Evolutionary conservation across 2,113 vertebrate genomes (phyloP), one percentile per base, ranked within the genome.

Genomic region (Xenopus tropicalis): DNA sequence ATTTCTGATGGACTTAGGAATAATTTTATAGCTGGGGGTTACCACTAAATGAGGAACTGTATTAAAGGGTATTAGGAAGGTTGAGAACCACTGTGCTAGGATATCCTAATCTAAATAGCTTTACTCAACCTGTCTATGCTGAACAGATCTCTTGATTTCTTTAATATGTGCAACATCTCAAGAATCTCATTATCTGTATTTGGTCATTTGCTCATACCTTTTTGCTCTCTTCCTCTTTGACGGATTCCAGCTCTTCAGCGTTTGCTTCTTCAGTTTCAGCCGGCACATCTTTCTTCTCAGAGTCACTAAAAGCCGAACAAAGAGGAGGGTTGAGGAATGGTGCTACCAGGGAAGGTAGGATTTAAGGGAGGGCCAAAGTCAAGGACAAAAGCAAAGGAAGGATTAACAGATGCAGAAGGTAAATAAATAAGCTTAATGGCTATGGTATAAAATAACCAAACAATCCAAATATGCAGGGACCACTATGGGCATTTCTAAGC

Each of bases 261-360:
- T 80, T 76, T 58, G 71, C 64, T 24, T 59, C 78, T 74, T 78
- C 57, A 37, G 78, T 80, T 82, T 83, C 84, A 81, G 79, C 72
- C 1, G 81, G 67, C 65, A 82, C 84, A 79, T 82, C 87, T 37
- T 44, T 62, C 65, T 74, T 74, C 25, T 61, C 72, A 17, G 72
- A 19, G 66, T 74, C 72, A 74, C 72, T 74, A 74, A 44, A 74
- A 74, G 72, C 72, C 65, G 72, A 74, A 74, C 72, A 74, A 61
- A 74, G 65, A 74, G 43, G 72, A 74, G 56, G 65, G 72, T 62
- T 74, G 72, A 74, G 72, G 65, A 69, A 65, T 61, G 80, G 51
- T 65, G 75, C 81, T 80, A 83, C 82, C 80, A 86, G 87, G 85
- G 78, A 85, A 84, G 80, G 81, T 83, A 83, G 82, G 83, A 85